Conservation (phyloP, 2,888 invertebrate species). For the Laspeyria flexula region DNA sequence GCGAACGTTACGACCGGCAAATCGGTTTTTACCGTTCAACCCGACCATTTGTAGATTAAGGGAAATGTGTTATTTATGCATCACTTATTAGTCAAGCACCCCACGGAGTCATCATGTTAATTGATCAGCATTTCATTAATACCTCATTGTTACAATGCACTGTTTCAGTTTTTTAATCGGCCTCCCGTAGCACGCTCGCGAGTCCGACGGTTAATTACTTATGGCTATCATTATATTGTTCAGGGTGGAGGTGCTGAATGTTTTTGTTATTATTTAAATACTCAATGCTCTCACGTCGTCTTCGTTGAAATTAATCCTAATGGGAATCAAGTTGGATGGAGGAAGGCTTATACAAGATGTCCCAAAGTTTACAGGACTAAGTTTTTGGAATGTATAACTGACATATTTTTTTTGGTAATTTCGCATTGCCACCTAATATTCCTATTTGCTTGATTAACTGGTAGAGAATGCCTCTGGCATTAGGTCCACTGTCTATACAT, state of each 20-base stretch:
- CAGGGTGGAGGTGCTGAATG: slow-evolving; percentile 40
- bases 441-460: too few species aligned
- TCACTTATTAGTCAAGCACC: slow-evolving; percentile 67
- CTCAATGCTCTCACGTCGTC: slow-evolving; percentile 13
- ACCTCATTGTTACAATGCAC: slow-evolving; percentile 63
- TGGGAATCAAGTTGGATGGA: slow-evolving; percentile 13
- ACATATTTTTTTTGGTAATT: too few species aligned
- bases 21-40: slow-evolving; percentile 72
- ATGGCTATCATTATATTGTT: slow-evolving; percentile 41
- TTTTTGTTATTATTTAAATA: slow-evolving; percentile 49
- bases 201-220: slow-evolving; percentile 46
- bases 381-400: too few species aligned
- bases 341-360: slow-evolving; percentile 31
- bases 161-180: slow-evolving; percentile 54
- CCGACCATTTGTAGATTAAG: slow-evolving; percentile 66
- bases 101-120: slow-evolving; percentile 71
- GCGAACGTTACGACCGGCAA: slow-evolving; percentile 60
- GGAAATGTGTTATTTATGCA: slow-evolving; percentile 76
- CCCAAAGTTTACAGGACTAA: neutral
- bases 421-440: too few species aligned
- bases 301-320: slow-evolving; percentile 22
- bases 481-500: too few species aligned
- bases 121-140: slow-evolving; percentile 76
- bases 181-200: slow-evolving; percentile 42
- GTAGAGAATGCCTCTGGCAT: too few species aligned